Evolutionary conservation across 2,113 vertebrate species (phyloP).

Genomic region (Rhipidura dahli): DNA sequence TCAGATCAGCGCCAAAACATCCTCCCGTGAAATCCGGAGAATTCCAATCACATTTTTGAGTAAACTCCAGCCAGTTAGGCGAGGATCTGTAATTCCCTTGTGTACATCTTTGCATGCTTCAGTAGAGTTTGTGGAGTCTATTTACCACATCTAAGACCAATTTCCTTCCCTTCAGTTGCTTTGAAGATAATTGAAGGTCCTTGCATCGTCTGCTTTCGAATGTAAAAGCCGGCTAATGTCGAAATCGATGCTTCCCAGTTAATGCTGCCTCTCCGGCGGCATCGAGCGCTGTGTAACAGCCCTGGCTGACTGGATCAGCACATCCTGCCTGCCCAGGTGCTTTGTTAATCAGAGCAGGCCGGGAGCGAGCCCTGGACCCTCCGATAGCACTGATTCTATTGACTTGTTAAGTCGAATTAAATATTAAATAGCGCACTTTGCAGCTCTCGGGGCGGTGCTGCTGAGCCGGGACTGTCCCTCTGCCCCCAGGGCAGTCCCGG

Average conservation of each 20-base stretch:
- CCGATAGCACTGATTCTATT: slow-evolving; percentile 3
- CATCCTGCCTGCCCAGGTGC: slow-evolving; percentile 23
- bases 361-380: slow-evolving; percentile 5
- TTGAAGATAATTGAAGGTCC: slow-evolving; percentile 81
- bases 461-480: not conserved
- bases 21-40: not conserved
- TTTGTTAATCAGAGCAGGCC: slow-evolving; percentile 61
- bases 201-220: slow-evolving; percentile 74
- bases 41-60: slow-evolving; percentile 30
- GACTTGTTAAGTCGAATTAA: slow-evolving; percentile 52
- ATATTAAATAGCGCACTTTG: slow-evolving; percentile 49
- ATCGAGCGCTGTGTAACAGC: not conserved
- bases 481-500: not conserved
- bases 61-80: not conserved
- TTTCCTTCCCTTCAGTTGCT: slow-evolving; percentile 79
- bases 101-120: slow-evolving; percentile 63
- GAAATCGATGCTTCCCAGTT: slow-evolving; percentile 73
- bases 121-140: slow-evolving; percentile 69
- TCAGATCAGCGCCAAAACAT: not conserved
- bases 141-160: slow-evolving; percentile 82
- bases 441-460: not conserved
- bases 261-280: slow-evolving; percentile 35
- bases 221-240: slow-evolving; percentile 74
- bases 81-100: slow-evolving; percentile 18
- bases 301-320: slow-evolving; percentile 16